A percentile compares a stretch with the other conserved stretches of the same genome.
Evolutionary conservation across 2,113 vertebrate species (phyloP).

Genomic region (Gorsachius goisagi): DNA sequence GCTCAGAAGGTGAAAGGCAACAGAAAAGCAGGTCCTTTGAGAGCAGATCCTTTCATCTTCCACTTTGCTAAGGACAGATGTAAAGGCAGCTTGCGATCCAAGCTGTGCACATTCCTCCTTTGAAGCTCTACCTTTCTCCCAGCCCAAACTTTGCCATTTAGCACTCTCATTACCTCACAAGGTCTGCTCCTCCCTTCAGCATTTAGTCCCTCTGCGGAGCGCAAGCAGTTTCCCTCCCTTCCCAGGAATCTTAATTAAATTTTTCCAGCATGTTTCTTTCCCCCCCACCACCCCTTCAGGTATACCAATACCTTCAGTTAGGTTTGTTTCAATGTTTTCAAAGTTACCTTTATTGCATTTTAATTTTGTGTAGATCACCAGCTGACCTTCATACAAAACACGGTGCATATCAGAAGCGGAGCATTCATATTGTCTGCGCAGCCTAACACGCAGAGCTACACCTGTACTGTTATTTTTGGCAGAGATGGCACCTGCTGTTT

Average conservation of each 20-base stretch:
- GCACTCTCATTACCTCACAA: constrained; percentile 1
- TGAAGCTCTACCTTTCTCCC: constrained; percentile 39
- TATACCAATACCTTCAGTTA: not conserved
- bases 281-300: not conserved
- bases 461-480: not conserved
- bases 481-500: not conserved
- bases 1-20: constrained; percentile 54
- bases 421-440: accelerated
- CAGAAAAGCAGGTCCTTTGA: constrained; percentile 26
- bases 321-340: not conserved
- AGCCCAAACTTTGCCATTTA: constrained; percentile 24
- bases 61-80: constrained; percentile 20
- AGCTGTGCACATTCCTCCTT: constrained; percentile 46
- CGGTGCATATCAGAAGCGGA: not conserved
- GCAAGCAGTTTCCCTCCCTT: constrained; percentile 34
- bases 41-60: constrained; percentile 51
- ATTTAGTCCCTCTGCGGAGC: not conserved
- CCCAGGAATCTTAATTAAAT: constrained; percentile 51
- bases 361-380: not conserved
- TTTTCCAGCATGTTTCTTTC: not conserved
- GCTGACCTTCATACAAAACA: not conserved
- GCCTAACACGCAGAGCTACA: not conserved
- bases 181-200: constrained; percentile 34
- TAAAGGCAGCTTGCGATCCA: not conserved
- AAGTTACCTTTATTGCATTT: not conserved